Evolutionary conservation across 2,888 invertebrate genomes (phyloP), one percentile per base, ranked within the genome.

Genomic region (Camponotus fellah): DNA sequence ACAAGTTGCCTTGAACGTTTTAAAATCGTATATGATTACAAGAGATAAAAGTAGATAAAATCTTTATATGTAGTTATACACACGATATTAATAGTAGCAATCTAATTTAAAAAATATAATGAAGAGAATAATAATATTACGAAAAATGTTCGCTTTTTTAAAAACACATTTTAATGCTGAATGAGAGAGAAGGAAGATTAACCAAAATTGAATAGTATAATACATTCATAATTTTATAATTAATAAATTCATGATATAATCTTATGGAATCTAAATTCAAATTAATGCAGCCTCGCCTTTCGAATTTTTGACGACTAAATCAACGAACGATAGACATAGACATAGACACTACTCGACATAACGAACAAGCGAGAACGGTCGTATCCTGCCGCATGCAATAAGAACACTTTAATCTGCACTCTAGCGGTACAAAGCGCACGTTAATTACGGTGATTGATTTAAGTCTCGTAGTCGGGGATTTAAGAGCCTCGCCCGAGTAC

Each of bases 371-470:
- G 72, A 79, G 84, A 71, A 75, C 56, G 43, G 14, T 53, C 76
- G 46, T 71, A 60, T 43, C 43, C 21, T 40, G 58, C 43, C 26
- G 21, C 32, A 62, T 58, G 83, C 85, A 88, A 87, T 86, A 90
- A 87, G 83, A 84, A 85, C 86, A 88, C 91, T 91, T 90, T 91
- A 91, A 93, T 92, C 88, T 85, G 79, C 83, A 82, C 88, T 90
- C 86, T 91, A 92, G 92, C 91, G 92, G 91, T 92, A 93, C 91
- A 91, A 92, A 92, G 90, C 90, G 86, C 89, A 92, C 90, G 93
- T 93, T 94, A 94, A 94, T 94, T 93, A 93, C 92, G 86, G 86
- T 91, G 93, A 94, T 94, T 94, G 94, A 93, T 93, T 93, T 92
- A 93, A 92, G 90, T 82, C 86, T 91, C 85, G 86, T 90, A 87